These are phyloP conservation scores for Ennomos erosarius DNA, from an alignment of 2,888 invertebrate genomes.

Conservation along the genomic window DNA sequence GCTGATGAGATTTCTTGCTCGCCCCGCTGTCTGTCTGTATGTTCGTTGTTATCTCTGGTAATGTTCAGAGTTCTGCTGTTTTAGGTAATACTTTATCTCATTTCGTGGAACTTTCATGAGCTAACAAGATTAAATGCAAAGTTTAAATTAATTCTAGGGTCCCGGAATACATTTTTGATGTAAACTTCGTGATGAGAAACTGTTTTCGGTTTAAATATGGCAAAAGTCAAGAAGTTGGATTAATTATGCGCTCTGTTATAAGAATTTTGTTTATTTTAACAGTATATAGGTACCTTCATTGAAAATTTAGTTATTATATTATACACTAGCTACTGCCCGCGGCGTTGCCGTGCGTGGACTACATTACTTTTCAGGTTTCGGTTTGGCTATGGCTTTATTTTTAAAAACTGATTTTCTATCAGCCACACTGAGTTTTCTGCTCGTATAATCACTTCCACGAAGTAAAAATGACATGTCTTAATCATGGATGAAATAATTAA, in stretches of 20 bases:
- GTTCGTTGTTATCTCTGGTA: conserved; percentile 60
- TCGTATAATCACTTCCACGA: no score
- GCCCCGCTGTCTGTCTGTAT: conserved; percentile 47
- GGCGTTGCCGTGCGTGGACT: no score
- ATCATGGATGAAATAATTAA: no score
- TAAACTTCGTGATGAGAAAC: conserved; percentile 57
- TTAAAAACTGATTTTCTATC: no score
- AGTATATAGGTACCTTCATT: background rate
- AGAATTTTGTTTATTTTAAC: conserved; percentile 17
- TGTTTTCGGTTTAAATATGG: conserved; percentile 38
- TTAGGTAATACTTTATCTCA: conserved; percentile 79
- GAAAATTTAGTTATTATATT: background rate
- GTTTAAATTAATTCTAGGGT: conserved; percentile 81
- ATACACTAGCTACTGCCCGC: no score
- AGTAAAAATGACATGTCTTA: no score
- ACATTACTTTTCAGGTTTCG: no score
- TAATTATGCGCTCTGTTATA: conserved; percentile 28
- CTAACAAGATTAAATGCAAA: conserved; percentile 81
- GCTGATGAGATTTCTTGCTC: background rate
- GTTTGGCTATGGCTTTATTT: no score
- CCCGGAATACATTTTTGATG: conserved; percentile 66
- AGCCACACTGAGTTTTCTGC: no score
- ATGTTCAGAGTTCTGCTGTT: conserved; percentile 66
- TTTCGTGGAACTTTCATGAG: conserved; percentile 73
- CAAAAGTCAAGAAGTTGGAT: conserved; percentile 33